phyloP scores from a whole-genome alignment of 2,113 vertebrate species.

The Ginglymostoma cirratum region DNA sequence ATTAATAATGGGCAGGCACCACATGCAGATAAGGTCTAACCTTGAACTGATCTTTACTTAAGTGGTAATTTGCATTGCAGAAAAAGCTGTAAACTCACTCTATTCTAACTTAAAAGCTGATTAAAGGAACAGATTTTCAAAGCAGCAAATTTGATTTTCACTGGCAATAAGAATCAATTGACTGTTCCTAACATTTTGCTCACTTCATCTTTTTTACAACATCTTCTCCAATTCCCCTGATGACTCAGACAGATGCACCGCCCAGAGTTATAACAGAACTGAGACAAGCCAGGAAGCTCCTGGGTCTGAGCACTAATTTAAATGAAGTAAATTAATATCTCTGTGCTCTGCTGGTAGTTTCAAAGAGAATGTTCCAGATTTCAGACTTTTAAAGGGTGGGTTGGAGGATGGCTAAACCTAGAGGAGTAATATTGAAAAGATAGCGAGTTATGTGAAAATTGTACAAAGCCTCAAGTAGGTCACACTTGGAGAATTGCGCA shows the following conservation, averaged over 20 bases:
- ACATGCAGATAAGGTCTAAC: neutral
- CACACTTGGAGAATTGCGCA: neutral
- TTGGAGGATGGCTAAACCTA: neutral
- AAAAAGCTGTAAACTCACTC: constrained; percentile 19
- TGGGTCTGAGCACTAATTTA: neutral
- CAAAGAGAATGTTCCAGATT: neutral
- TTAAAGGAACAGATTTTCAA: neutral
- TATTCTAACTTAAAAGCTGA: constrained; percentile 16
- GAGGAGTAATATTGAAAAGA: neutral
- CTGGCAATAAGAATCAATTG: constrained; percentile 31
- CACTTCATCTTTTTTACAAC: neutral
- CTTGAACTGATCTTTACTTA: constrained; percentile 22
- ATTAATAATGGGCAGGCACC: neutral
- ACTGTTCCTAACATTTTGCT: constrained; percentile 14
- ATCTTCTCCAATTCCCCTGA: constrained; percentile 15
- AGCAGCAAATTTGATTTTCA: neutral
- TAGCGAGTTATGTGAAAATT: neutral
- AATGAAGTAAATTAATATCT: constrained; percentile 13
- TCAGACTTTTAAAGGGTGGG: neutral
- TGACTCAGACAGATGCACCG: neutral
- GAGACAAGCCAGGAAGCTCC: constrained; percentile 4
- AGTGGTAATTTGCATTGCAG: neutral
- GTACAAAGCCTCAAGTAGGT: neutral
- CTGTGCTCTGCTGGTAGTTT: neutral
- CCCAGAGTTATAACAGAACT: neutral